Conservation (phyloP, 2,888 invertebrate genomes). For the Idaea dimidiata region DNA sequence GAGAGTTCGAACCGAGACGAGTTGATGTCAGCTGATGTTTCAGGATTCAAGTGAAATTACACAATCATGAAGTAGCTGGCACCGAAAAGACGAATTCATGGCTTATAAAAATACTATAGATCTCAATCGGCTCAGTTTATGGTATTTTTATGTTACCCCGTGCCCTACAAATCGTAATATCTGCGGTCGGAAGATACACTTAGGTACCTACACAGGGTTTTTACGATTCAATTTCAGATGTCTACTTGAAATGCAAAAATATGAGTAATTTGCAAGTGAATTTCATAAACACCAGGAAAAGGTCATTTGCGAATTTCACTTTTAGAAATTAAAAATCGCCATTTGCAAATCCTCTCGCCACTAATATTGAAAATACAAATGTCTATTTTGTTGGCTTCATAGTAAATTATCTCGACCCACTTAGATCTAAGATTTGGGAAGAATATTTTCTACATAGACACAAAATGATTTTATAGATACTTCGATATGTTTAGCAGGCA, state of each 20-base stretch:
- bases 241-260: slow-evolving; percentile 1
- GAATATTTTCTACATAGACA: no score
- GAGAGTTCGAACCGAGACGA: not conserved
- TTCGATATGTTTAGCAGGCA: no score
- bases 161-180: slow-evolving; percentile 28
- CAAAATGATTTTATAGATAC: no score
- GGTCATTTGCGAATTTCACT: not conserved
- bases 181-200: slow-evolving; percentile 10
- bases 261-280: not conserved
- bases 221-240: slow-evolving; percentile 5
- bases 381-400: not conserved
- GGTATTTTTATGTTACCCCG: slow-evolving; percentile 27
- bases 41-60: slow-evolving; percentile 14
- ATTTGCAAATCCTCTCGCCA: not conserved
- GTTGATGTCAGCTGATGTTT: not conserved
- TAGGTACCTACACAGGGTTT: not conserved
- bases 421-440: not conserved
- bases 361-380: not conserved
- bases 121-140: slow-evolving; percentile 20
- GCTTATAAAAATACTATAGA: slow-evolving; percentile 24
- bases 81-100: slow-evolving; percentile 20
- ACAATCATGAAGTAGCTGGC: slow-evolving; percentile 16
- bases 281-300: not conserved
- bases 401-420: not conserved
- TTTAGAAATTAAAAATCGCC: not conserved